These are phyloP conservation scores for Gymnoscopelus microlampas DNA, from an alignment of 2,797 vertebrate genomes.

Conservation along the genomic window DNA sequence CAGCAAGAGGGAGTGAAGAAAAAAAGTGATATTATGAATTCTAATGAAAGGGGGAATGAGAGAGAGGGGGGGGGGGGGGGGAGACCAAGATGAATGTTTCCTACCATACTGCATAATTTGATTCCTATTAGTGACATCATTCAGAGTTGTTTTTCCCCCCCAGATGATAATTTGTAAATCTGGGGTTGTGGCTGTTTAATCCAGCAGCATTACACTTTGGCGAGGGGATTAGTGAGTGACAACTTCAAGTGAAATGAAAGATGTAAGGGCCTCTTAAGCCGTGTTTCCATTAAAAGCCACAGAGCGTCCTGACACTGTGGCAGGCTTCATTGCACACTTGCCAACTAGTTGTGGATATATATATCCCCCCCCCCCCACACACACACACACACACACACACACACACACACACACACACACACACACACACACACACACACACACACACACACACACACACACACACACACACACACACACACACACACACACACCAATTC, in stretches of 20 bases:
- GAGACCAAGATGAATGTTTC: slow-evolving; percentile 14
- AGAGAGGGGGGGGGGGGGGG: not conserved
- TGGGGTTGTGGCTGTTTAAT: slow-evolving; percentile 78
- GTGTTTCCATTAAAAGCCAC: slow-evolving; percentile 82
- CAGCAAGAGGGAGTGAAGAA: slow-evolving; percentile 9
- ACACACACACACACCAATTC: slow-evolving; percentile 40
- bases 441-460: slow-evolving; percentile 78
- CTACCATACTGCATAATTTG: slow-evolving; percentile 74
- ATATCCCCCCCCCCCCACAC: slow-evolving; percentile 62
- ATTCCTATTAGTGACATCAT: slow-evolving; percentile 78
- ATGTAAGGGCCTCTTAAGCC: slow-evolving; percentile 82
- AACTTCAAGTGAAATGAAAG: slow-evolving; percentile 86
- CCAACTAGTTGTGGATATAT: slow-evolving; percentile 75
- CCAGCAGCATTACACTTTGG: slow-evolving; percentile 78
- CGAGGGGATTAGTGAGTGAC: slow-evolving; percentile 88
- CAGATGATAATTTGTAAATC: slow-evolving; percentile 81
- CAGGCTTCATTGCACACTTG: slow-evolving; percentile 78
- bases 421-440: slow-evolving; percentile 69
- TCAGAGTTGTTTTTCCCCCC: slow-evolving; percentile 68
- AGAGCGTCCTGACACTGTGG: slow-evolving; percentile 76
- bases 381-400: slow-evolving; percentile 76
- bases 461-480: slow-evolving; percentile 59
- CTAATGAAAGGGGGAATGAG: slow-evolving; percentile 39
- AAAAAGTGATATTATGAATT: slow-evolving; percentile 59
- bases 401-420: slow-evolving; percentile 62